These are phyloP conservation scores for Amphimedon queenslandica DNA, from an alignment of 37 sponge, comb jelly and placozoan genomes.

Conservation along the genomic window DNA sequence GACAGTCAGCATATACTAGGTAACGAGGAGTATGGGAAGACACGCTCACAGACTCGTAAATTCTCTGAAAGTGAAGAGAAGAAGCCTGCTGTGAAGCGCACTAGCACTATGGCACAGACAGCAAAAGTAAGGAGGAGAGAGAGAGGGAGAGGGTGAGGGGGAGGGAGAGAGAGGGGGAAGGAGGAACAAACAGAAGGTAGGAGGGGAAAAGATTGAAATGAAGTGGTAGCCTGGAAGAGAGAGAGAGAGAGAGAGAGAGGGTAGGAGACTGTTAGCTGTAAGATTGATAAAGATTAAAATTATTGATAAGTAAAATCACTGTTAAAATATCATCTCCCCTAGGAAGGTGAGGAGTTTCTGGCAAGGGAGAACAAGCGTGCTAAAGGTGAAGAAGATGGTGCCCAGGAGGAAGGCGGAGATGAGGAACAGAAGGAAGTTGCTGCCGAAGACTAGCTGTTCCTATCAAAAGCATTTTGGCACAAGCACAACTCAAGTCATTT, in stretches of 20 bases:
- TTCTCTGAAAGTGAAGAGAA: slow-evolving; percentile 37
- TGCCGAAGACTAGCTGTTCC: slow-evolving; percentile 9
- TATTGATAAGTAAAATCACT: no score
- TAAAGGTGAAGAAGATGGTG: slow-evolving; percentile 13
- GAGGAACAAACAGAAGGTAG: no score
- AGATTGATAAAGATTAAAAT: no score
- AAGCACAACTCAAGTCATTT: no score
- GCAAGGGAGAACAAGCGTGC: slow-evolving; percentile 38
- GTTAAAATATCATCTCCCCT: background rate
- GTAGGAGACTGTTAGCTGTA: no score
- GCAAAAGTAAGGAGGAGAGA: no score
- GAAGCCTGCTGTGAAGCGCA: slow-evolving; percentile 53
- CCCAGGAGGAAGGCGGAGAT: slow-evolving; percentile 24
- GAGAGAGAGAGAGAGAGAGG: no score
- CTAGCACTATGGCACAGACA: slow-evolving; percentile 62
- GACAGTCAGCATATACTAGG: slow-evolving; percentile 44
- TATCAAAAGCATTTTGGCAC: no score
- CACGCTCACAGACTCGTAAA: slow-evolving; percentile 67
- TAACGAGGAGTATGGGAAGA: slow-evolving; percentile 35
- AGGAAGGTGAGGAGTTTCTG: slow-evolving; percentile 74
- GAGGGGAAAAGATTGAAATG: no score
- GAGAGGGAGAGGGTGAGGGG: no score
- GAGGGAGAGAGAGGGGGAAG: no score
- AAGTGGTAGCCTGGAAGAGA: no score
- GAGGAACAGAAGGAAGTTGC: slow-evolving; percentile 22